Evolutionary conservation across 2,113 vertebrate species (phyloP).

Genomic region (Propithecus coquereli): DNA sequence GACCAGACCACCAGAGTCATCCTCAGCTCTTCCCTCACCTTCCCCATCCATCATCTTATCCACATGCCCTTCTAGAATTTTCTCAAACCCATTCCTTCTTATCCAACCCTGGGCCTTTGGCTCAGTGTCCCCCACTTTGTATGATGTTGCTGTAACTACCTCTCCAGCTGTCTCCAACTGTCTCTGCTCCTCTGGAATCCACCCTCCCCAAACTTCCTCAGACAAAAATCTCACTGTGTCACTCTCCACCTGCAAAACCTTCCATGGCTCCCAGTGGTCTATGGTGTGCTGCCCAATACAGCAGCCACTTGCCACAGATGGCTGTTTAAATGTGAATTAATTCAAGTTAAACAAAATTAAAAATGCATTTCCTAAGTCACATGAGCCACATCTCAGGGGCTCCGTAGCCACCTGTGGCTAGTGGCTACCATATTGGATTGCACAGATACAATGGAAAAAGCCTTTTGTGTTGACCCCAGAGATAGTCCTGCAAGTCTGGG

Average conservation of each 20-base stretch:
- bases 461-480: not conserved
- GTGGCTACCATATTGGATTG: not conserved
- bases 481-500: not conserved
- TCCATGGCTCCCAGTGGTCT: not conserved
- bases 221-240: not conserved
- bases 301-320: not conserved
- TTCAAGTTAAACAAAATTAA: not conserved
- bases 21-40: not conserved
- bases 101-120: not conserved
- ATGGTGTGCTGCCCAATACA: rapidly evolving
- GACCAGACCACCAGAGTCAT: not conserved
- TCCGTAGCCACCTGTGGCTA: not conserved
- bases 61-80: not conserved
- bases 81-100: not conserved
- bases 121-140: not conserved
- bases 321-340: not conserved
- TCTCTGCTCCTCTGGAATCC: not conserved
- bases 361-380: not conserved
- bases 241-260: not conserved
- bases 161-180: not conserved
- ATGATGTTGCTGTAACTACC: too few relatives aligned
- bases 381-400: not conserved
- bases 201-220: not conserved
- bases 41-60: rapidly evolving
- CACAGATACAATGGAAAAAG: not conserved